Evolutionary conservation across 2,888 invertebrate genomes (phyloP).

Genomic region (Holacanthella duospinosa): DNA sequence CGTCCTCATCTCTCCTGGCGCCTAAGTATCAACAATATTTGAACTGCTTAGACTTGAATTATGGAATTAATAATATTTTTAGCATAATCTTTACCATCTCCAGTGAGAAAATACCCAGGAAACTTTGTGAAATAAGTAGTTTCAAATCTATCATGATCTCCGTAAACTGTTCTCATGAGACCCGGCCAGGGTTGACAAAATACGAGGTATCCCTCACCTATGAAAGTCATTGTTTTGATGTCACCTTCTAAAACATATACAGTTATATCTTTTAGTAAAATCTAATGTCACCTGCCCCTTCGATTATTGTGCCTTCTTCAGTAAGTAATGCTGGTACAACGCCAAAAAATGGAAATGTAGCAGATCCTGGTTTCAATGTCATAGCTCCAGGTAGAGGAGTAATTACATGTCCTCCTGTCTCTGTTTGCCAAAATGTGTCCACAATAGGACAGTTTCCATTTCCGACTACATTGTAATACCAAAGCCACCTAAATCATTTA

Average conservation of each 20-base stretch:
- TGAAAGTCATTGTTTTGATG: background rate
- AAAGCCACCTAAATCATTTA: conserved; percentile 64
- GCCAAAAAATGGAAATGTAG: conserved; percentile 93
- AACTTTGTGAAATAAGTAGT: conserved; percentile 91
- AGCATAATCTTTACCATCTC: conserved; percentile 64
- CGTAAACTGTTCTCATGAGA: conserved; percentile 88
- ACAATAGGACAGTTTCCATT: conserved; percentile 76
- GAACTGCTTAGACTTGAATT: too few species aligned
- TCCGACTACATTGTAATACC: conserved; percentile 82
- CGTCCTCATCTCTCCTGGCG: conserved; percentile 80
- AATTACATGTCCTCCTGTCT: conserved; percentile 95
- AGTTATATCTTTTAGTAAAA: too few species aligned
- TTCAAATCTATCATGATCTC: conserved; percentile 80
- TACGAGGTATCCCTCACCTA: conserved; percentile 76
- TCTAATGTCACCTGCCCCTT: conserved; percentile 72
- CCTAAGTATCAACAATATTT: conserved; percentile 50
- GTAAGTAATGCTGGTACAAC: conserved; percentile 78
- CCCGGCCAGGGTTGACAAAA: conserved; percentile 96
- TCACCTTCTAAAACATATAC: too few species aligned
- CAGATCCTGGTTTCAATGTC: conserved; percentile 95
- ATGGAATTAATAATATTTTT: background rate
- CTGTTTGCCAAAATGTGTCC: conserved; percentile 99
- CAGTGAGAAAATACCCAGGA: conserved; percentile 93
- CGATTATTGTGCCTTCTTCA: conserved; percentile 72
- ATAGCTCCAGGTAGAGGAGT: conserved; percentile 93